Evolutionary conservation across 2,888 invertebrate genomes (phyloP).

Genomic region (Macaria notata): DNA sequence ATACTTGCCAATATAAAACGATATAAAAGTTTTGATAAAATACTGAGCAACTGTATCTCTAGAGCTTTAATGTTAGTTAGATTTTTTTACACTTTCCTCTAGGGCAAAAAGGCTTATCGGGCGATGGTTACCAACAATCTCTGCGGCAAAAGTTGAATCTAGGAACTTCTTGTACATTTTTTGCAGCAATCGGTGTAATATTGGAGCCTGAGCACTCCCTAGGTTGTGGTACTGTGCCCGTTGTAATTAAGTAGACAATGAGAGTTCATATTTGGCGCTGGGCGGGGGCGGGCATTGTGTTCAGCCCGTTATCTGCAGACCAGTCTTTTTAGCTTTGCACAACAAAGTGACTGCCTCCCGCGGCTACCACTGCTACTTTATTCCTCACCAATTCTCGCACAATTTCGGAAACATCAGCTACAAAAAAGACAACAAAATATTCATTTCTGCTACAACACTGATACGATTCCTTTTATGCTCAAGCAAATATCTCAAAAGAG

Average conservation of each 20-base stretch:
- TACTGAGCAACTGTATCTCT: no score
- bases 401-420: background rate
- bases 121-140: no score
- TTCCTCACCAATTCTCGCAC: conserved; percentile 41
- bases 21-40: no score
- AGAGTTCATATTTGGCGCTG: conserved; percentile 72
- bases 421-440: conserved; percentile 13
- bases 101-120: no score
- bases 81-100: no score
- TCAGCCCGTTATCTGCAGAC: conserved; percentile 69
- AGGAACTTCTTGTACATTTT: no score
- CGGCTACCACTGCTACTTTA: conserved; percentile 48
- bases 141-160: no score
- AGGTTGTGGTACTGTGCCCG: conserved; percentile 27
- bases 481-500: background rate
- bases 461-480: no score
- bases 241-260: conserved; percentile 79
- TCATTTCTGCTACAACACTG: no score
- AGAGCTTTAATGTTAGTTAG: no score
- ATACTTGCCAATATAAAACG: no score
- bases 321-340: conserved; percentile 71
- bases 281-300: conserved; percentile 61
- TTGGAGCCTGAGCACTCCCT: conserved; percentile 18
- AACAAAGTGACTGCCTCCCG: conserved; percentile 56
- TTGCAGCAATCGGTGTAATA: conserved; percentile 7